These are phyloP conservation scores for Acanthosepion pharaonis DNA, from an alignment of 2,888 invertebrate genomes.

Conservation along the genomic window DNA sequence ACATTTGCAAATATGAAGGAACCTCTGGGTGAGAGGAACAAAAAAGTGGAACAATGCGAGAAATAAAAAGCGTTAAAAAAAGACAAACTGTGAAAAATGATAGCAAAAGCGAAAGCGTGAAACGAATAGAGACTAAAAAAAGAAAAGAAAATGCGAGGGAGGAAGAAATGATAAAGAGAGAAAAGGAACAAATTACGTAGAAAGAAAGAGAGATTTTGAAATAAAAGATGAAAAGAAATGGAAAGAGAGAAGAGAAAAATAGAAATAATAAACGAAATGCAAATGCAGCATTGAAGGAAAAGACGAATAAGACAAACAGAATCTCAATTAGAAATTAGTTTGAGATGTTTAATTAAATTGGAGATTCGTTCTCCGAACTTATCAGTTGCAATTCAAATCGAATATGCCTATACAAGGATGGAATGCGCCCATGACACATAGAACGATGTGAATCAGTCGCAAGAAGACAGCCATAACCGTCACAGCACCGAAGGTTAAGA, in stretches of 20 bases:
- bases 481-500: too few species aligned
- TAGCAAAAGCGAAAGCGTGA: neutral
- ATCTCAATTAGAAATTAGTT: neutral
- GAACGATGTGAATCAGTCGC: neutral
- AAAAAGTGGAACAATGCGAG: neutral
- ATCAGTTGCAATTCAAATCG: neutral
- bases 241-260: neutral
- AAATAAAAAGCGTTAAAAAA: neutral
- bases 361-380: neutral
- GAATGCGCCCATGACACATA: neutral
- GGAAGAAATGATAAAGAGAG: neutral
- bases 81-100: neutral
- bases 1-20: too few species aligned
- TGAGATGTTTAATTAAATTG: neutral
- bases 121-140: neutral
- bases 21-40: too few species aligned
- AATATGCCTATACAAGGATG: neutral
- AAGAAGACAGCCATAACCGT: neutral
- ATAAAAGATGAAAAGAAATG: neutral
- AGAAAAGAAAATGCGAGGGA: neutral
- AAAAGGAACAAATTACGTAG: neutral
- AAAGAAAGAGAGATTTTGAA: neutral
- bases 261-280: neutral
- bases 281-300: neutral
- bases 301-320: neutral